Conservation (phyloP, 2,797 vertebrate genomes). For the Parauchenoglanis punctatus region DNA sequence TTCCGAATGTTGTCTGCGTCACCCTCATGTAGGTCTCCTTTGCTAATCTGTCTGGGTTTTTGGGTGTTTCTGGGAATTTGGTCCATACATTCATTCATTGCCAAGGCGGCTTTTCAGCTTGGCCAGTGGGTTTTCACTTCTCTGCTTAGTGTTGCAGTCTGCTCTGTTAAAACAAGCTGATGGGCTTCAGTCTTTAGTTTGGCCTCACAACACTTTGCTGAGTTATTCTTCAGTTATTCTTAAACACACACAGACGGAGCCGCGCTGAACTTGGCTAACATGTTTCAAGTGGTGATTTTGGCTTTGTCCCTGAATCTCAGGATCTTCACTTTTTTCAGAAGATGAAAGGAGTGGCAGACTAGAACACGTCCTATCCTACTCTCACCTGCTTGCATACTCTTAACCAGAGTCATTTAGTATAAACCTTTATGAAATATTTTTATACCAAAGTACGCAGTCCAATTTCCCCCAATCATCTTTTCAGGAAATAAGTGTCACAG, state of each 20-base stretch:
- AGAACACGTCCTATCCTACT: background rate
- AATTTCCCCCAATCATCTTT: background rate
- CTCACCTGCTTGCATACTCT: background rate
- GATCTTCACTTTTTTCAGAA: slow-evolving; percentile 30
- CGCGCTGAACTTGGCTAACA: slow-evolving; percentile 55
- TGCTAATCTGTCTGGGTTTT: slow-evolving; percentile 53
- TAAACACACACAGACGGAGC: slow-evolving; percentile 48
- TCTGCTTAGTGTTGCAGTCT: background rate
- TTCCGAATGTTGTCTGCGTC: slow-evolving; percentile 69
- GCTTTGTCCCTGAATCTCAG: slow-evolving; percentile 18
- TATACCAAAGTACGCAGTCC: background rate
- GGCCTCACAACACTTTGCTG: slow-evolving; percentile 39
- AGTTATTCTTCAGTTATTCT: slow-evolving; percentile 52
- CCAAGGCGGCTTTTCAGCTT: slow-evolving; percentile 12
- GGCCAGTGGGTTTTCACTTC: slow-evolving; percentile 1
- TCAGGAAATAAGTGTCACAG: background rate
- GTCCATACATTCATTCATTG: slow-evolving; percentile 31
- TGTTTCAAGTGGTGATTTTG: slow-evolving; percentile 37
- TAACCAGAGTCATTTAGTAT: slow-evolving; percentile 21
- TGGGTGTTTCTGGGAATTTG: slow-evolving; percentile 51
- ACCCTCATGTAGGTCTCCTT: slow-evolving; percentile 45
- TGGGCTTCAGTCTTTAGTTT: slow-evolving; percentile 60
- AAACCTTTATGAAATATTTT: slow-evolving; percentile 19
- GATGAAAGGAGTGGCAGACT: slow-evolving; percentile 43
- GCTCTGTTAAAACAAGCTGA: slow-evolving; percentile 25